These are phyloP conservation scores for Aeoliscus strigatus DNA, from an alignment of 2,797 vertebrate species.

Conservation along the genomic window DNA sequence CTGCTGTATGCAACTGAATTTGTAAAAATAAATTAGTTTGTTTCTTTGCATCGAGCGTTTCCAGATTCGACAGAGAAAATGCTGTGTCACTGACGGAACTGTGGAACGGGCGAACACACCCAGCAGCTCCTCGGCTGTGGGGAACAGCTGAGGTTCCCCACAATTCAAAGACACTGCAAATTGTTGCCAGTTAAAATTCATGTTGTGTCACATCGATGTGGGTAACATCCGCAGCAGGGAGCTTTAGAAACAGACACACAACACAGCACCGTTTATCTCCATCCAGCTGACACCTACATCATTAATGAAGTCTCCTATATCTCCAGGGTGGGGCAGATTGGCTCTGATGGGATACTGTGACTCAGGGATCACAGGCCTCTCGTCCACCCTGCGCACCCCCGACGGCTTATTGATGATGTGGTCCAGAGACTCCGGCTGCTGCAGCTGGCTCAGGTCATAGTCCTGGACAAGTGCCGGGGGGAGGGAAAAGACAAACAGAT, in stretches of 20 bases:
- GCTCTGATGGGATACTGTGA: constrained; percentile 92
- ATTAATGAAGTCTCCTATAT: constrained; percentile 97
- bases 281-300: constrained; percentile 75
- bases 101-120: too few species aligned
- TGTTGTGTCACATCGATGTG: too few species aligned
- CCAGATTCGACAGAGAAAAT: too few species aligned
- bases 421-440: constrained; percentile 94
- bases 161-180: too few species aligned
- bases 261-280: background rate
- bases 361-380: constrained; percentile 92
- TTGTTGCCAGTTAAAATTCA: too few species aligned
- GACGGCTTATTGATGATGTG: constrained; percentile 88
- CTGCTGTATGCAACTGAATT: too few species aligned
- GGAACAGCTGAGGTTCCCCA: too few species aligned
- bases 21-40: too few species aligned
- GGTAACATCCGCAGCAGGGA: too few species aligned
- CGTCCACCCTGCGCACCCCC: constrained; percentile 91
- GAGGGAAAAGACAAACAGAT: background rate
- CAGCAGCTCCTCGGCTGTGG: too few species aligned
- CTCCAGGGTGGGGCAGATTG: constrained; percentile 90
- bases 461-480: constrained; percentile 76
- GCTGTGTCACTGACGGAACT: too few species aligned
- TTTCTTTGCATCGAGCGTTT: too few species aligned
- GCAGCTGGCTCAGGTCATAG: constrained; percentile 97
- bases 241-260: background rate